These are phyloP conservation scores for Doris montereyensis DNA, from an alignment of 2,888 invertebrate species.

Conservation along the genomic window DNA sequence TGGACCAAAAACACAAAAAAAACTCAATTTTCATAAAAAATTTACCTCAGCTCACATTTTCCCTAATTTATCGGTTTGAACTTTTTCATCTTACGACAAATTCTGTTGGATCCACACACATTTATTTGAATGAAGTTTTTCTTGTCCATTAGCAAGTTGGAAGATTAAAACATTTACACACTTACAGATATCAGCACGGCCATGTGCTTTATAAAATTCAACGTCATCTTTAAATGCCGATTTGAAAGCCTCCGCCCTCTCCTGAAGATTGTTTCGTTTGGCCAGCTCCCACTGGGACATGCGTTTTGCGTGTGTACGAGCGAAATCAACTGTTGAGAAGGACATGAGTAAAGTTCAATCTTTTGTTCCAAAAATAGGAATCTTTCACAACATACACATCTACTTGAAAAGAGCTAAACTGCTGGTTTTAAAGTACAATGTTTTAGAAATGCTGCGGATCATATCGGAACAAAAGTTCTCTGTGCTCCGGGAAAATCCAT, in stretches of 20 bases:
- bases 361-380: no score
- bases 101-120: no score
- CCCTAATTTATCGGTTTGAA: no score
- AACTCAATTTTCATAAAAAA: no score
- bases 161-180: background rate
- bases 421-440: no score
- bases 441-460: no score
- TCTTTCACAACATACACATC: no score
- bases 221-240: conserved; percentile 62
- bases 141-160: background rate
- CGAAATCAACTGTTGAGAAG: conserved; percentile 52
- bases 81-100: background rate
- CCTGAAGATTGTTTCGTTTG: conserved; percentile 51
- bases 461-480: no score
- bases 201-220: conserved; percentile 59
- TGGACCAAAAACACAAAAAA: background rate
- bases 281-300: conserved; percentile 50
- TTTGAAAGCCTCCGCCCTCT: conserved; percentile 59
- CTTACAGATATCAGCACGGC: conserved; percentile 49
- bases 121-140: background rate
- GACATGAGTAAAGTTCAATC: background rate
- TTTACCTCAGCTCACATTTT: no score
- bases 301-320: conserved; percentile 53
- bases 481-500: no score
- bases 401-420: no score